phyloP scores from a whole-genome alignment of 1,140 invertebrate species.

The Pseudachorutes palmiensis region DNA sequence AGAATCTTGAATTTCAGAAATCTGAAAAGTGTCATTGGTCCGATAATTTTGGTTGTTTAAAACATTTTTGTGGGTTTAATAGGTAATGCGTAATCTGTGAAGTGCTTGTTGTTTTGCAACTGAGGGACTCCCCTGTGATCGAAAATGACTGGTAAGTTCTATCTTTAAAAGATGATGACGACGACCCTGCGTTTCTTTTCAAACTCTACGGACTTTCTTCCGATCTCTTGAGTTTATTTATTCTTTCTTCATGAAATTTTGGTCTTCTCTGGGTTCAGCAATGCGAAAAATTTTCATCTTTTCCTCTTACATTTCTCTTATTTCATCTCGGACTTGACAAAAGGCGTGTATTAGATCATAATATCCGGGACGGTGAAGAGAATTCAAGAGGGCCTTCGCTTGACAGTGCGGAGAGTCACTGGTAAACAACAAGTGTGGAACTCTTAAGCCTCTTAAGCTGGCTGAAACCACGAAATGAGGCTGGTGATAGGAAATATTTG shows the following conservation, averaged over 20 bases:
- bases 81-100: too few relatives aligned
- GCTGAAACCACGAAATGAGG: not conserved
- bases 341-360: slow-evolving; percentile 9
- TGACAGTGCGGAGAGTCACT: not conserved
- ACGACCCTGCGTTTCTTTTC: not conserved
- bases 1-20: too few relatives aligned
- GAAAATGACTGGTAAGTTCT: too few relatives aligned
- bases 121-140: too few relatives aligned
- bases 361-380: not conserved
- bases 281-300: slow-evolving; percentile 35
- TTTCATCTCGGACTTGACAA: not conserved
- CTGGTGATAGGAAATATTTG: not conserved
- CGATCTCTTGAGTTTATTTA: slow-evolving; percentile 24
- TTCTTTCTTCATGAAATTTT: slow-evolving; percentile 34
- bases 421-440: not conserved
- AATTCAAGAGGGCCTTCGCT: not conserved
- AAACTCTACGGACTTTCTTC: not conserved
- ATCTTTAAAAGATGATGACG: too few relatives aligned
- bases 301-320: not conserved
- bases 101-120: too few relatives aligned
- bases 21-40: too few relatives aligned
- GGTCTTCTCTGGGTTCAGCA: slow-evolving; percentile 30
- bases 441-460: not conserved
- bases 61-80: too few relatives aligned
- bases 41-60: too few relatives aligned